Percentiles rank a stretch among this genome's conserved stretches.
phyloP scores from a whole-genome alignment of 2,113 vertebrate species.

The Hystrix cristata region DNA sequence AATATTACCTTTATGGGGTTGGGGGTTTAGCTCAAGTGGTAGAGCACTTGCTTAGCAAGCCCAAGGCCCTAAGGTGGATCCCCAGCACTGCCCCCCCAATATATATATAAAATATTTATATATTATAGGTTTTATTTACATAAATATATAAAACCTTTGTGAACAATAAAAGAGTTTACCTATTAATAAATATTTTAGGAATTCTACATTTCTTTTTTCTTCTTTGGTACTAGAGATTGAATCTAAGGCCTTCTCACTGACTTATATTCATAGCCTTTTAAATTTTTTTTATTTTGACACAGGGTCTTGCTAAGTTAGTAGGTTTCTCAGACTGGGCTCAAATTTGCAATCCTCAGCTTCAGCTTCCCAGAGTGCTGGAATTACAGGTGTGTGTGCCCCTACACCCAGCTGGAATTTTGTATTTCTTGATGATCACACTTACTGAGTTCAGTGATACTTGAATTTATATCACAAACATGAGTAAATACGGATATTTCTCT shows the following conservation, averaged over 20 bases:
- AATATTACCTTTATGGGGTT: neutral
- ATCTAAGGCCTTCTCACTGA: neutral
- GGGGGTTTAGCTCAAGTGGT: no score
- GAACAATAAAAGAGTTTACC: neutral
- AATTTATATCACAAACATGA: constrained; percentile 24
- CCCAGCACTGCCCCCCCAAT: no score
- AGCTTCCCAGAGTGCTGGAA: neutral
- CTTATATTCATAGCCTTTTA: neutral
- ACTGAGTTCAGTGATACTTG: neutral
- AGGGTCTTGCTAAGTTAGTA: neutral
- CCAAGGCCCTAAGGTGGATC: no score
- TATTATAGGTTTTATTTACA: no score
- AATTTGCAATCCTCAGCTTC: neutral
- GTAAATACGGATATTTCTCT: constrained; percentile 26
- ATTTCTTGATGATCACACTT: constrained; percentile 40
- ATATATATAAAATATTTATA: no score
- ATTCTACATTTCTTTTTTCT: constrained; percentile 35
- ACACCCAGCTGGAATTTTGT: neutral
- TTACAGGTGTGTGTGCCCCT: neutral
- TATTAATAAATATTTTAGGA: constrained; percentile 34
- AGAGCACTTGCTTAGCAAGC: no score
- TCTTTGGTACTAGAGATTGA: neutral
- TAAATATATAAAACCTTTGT: neutral
- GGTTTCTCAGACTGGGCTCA: neutral
- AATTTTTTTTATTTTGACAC: neutral